Evolutionary conservation across 2,797 vertebrate species (phyloP), one percentile per base, ranked within the genome.

Genomic region (Cyclopterus lumpus): DNA sequence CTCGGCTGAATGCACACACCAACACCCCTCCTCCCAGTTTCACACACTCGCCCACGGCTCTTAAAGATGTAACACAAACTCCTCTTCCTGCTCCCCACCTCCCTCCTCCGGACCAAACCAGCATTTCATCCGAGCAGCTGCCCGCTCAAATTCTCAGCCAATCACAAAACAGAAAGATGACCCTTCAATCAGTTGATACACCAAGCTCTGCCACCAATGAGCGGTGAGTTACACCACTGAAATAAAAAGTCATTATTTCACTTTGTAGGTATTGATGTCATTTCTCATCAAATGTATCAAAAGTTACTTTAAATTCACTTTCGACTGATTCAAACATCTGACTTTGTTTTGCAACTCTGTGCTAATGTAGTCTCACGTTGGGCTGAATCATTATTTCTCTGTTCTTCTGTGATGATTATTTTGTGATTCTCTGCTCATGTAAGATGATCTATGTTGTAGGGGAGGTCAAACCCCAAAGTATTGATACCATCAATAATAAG

Each of bases 181-280:
- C 38, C 34, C 53, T 22, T 55, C 80, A 73, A 10, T 49, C 85
- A 22, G 53, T 55, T 0, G 28, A 48, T 26, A 72, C 77, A 71
- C 34, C 62, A 1, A 79, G 26, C 80, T 66, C 75, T 5, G 70
- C 62, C 64, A 63, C 72, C 80, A 58, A 22, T 14, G 81, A 89
- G 74, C 68, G 92, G 92, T 93, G 88, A 93, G 92, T 93, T 57
- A 48, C 63, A 36, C 15, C 34, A 18, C 20, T n/a, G 67, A 75
- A 46, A 42, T 49, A 28, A 71, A 67, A 64, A 34, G 12, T 18
- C 8, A 40, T 51, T 1, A 24, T 44, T 36, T 70, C 18, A 49
- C 64, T 4, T 26, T 65, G 40, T 77, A 36, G 63, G 51, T 48
- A 3, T 44, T 58, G 49, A 14, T 65, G 32, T 38, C 53, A 48